phyloP scores from a whole-genome alignment of 2,888 invertebrate genomes.

The Mimumesa dahlbomi region DNA sequence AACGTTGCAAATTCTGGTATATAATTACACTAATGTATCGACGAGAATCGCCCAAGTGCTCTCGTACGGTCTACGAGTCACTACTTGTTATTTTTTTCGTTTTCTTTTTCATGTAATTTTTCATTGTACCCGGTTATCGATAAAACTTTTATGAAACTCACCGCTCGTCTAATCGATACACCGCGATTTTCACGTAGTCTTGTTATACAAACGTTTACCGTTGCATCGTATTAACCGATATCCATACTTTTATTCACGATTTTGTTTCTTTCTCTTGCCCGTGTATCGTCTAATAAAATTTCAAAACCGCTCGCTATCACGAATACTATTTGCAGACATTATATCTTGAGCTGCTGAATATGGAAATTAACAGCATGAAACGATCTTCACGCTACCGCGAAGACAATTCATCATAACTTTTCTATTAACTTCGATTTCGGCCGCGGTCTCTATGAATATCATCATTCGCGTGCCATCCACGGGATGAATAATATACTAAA shows the following conservation, averaged over 20 bases:
- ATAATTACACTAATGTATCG: no score
- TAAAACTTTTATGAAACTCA: no score
- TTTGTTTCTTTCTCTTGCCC: no score
- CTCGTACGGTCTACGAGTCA: no score
- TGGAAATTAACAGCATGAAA: constrained; percentile 49
- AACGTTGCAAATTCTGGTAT: no score
- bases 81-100: background rate
- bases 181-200: no score
- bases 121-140: no score
- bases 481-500: background rate
- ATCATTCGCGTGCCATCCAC: background rate
- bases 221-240: constrained; percentile 1
- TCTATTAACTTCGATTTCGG: constrained; percentile 77
- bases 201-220: no score
- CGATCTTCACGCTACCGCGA: constrained; percentile 30
- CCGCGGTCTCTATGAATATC: constrained; percentile 45
- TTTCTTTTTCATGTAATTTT: no score
- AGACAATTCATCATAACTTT: constrained; percentile 22
- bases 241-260: no score
- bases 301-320: background rate
- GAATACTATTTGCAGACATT: background rate
- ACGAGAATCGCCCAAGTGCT: no score
- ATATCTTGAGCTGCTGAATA: constrained; percentile 1
- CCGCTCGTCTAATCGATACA: no score
- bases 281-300: background rate